phyloP scores from a whole-genome alignment of 2,888 invertebrate species.

The Gisinianus flammeolus region DNA sequence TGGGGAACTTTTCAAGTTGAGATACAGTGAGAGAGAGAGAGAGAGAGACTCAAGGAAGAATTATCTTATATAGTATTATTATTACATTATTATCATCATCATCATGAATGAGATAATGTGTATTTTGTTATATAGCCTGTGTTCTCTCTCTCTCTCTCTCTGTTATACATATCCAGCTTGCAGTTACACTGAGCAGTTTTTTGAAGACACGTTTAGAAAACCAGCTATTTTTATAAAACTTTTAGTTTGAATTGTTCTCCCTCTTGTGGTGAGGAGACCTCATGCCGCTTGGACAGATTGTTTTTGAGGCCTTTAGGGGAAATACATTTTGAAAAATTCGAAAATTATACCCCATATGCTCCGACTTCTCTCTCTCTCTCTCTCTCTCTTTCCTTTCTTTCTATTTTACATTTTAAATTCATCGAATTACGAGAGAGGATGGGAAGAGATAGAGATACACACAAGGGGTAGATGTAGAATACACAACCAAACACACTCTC shows the following conservation, averaged over 20 bases:
- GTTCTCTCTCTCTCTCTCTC: not conserved
- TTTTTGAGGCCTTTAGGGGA: slow-evolving; percentile 59
- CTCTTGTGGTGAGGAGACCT: slow-evolving; percentile 45
- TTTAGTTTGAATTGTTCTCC: slow-evolving; percentile 15
- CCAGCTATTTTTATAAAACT: slow-evolving; percentile 6
- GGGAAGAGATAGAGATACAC: slow-evolving; percentile 10
- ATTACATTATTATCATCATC: not conserved
- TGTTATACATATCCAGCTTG: not conserved
- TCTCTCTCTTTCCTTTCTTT: not conserved
- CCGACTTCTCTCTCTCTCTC: slow-evolving; percentile 9
- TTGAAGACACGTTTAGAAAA: not conserved
- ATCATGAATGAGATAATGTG: not conserved
- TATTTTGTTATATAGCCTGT: not conserved
- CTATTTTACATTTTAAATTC: slow-evolving; percentile 36
- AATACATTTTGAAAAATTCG: slow-evolving; percentile 57
- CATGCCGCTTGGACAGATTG: slow-evolving; percentile 59
- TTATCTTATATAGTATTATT: not conserved
- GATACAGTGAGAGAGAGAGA: not conserved
- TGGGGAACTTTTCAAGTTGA: not conserved
- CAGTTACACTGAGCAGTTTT: not conserved
- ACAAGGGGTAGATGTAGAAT: not conserved
- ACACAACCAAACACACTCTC: not conserved
- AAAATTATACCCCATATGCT: slow-evolving; percentile 39
- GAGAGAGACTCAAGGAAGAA: too few relatives aligned
- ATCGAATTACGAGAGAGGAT: slow-evolving; percentile 24